These are phyloP conservation scores for Dorcus hopei DNA, from an alignment of 2,888 invertebrate species.

Conservation along the genomic window DNA sequence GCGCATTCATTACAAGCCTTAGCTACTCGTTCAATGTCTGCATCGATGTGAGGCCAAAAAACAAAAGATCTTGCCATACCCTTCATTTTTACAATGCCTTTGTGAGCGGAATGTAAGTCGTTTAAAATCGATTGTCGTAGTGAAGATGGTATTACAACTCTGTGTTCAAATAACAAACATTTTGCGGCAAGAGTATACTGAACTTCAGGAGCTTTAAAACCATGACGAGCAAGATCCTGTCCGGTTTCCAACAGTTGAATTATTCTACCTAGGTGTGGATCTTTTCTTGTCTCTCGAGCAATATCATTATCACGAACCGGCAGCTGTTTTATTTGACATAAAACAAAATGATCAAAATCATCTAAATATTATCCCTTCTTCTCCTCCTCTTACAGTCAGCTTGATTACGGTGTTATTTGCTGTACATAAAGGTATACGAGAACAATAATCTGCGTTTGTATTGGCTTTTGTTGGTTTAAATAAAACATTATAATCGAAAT, in stretches of 20 bases:
- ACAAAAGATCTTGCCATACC: slow-evolving; percentile 10
- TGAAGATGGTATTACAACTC: no score
- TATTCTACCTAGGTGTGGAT: no score
- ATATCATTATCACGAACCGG: neutral
- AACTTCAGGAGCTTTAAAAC: neutral
- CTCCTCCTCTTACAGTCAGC: no score
- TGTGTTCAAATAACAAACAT: neutral
- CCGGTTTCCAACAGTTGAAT: neutral
- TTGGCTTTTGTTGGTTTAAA: no score
- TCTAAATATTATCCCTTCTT: no score
- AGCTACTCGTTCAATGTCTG: slow-evolving; percentile 27
- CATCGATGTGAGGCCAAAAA: slow-evolving; percentile 30
- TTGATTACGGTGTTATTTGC: no score
- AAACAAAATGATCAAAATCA: no score
- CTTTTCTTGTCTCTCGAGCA: no score
- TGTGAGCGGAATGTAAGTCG: slow-evolving; percentile 28
- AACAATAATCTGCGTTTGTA: no score
- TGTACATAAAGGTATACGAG: no score
- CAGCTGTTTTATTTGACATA: neutral
- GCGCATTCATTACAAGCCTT: slow-evolving; percentile 25
- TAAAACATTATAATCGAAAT: no score
- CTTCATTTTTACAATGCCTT: slow-evolving; percentile 34
- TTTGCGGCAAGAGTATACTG: neutral
- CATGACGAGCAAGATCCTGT: neutral
- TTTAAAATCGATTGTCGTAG: neutral